A percentile compares a stretch with the other conserved stretches of the same genome.
Evolutionary conservation across 2,797 vertebrate genomes (phyloP).

Genomic region (Pempheris klunzingeri): DNA sequence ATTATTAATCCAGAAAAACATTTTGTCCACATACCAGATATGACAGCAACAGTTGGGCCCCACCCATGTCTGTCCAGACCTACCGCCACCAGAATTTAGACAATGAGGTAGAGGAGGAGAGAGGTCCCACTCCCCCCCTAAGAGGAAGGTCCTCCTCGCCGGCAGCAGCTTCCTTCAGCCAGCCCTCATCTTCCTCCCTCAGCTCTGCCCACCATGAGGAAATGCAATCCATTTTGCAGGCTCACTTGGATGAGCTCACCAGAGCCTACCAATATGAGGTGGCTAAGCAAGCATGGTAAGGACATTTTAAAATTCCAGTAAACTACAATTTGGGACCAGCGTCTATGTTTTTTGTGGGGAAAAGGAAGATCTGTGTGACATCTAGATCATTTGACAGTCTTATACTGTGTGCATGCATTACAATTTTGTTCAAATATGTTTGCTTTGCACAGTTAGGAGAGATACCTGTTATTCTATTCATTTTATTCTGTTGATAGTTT

Average conservation of each 20-base stretch:
- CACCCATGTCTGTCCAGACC: slow-evolving; percentile 91
- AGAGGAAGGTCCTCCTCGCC: slow-evolving; percentile 94
- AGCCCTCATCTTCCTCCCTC: slow-evolving; percentile 91
- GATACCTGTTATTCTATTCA: slow-evolving; percentile 66
- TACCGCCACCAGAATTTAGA: slow-evolving; percentile 93
- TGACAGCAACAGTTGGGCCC: slow-evolving; percentile 92
- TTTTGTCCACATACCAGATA: slow-evolving; percentile 82
- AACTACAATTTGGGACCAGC: background rate
- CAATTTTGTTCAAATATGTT: slow-evolving; percentile 35
- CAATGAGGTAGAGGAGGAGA: slow-evolving; percentile 91
- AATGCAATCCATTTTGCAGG: slow-evolving; percentile 95
- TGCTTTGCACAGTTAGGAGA: slow-evolving; percentile 43
- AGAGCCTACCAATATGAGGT: slow-evolving; percentile 96
- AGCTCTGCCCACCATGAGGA: slow-evolving; percentile 96
- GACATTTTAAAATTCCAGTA: background rate
- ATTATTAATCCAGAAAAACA: background rate
- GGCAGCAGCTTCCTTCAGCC: slow-evolving; percentile 88
- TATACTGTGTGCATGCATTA: slow-evolving; percentile 4
- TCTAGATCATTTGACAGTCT: slow-evolving; percentile 27
- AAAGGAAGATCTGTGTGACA: background rate
- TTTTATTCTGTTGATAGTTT: slow-evolving; percentile 58
- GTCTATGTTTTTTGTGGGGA: background rate
- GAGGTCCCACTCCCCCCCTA: slow-evolving; percentile 93
- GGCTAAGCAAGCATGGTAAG: slow-evolving; percentile 94
- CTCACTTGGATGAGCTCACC: slow-evolving; percentile 94